phyloP scores from a whole-genome alignment of 2,888 invertebrate species.

The Formica aserva region DNA sequence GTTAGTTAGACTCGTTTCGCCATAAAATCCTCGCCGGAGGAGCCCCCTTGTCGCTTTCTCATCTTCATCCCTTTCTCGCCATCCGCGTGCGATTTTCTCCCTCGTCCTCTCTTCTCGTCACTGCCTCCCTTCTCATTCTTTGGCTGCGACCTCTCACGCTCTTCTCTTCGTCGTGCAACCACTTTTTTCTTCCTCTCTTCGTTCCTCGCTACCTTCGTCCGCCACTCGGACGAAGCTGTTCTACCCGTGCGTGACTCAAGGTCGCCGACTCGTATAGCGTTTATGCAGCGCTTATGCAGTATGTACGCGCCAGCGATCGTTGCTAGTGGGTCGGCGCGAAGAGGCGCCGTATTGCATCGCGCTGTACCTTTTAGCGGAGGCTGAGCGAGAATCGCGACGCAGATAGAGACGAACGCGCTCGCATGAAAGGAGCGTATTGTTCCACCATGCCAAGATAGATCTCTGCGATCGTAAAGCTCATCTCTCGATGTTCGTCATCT shows the following conservation, averaged over 20 bases:
- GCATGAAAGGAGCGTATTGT: conserved; percentile 30
- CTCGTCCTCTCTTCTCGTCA: conserved; percentile 13
- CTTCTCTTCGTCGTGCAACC: conserved; percentile 23
- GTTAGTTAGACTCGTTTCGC: conserved; percentile 61
- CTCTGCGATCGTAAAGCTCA: background rate
- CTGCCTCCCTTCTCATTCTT: conserved; percentile 20
- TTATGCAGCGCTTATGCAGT: conserved; percentile 43
- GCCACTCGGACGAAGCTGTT: conserved; percentile 63
- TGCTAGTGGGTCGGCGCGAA: conserved; percentile 44
- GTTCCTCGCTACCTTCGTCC: conserved; percentile 48
- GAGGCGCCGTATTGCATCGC: background rate
- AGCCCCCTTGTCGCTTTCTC: conserved; percentile 49
- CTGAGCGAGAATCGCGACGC: conserved; percentile 4
- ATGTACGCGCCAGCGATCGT: conserved; percentile 34
- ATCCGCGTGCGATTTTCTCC: conserved; percentile 47
- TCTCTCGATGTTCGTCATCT: background rate
- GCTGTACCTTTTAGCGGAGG: background rate
- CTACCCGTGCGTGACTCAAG: conserved; percentile 78
- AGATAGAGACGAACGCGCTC: conserved; percentile 9
- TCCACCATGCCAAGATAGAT: background rate
- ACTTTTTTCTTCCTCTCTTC: conserved; percentile 22
- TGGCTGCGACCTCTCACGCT: conserved; percentile 28
- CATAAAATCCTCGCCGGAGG: conserved; percentile 61
- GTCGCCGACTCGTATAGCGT: conserved; percentile 70
- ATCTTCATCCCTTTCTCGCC: conserved; percentile 57